Evolutionary conservation across 2,888 invertebrate species (phyloP).

Genomic region (Trichogramma evanescens): DNA sequence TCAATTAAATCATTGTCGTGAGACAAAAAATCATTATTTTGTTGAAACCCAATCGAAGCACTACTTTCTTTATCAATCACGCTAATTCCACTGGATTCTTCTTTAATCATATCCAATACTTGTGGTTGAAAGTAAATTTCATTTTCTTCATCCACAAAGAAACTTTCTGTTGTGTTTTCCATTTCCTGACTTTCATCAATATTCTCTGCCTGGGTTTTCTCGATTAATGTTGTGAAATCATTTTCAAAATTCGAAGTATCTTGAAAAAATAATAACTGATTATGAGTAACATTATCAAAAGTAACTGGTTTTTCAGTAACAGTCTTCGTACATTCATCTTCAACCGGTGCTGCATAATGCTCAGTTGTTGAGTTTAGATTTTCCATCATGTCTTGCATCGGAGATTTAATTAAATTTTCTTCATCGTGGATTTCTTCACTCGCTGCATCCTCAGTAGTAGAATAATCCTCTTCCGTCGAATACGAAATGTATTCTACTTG

Average conservation of each 20-base stretch:
- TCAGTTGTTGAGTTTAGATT: too few species aligned
- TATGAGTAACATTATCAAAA: neutral
- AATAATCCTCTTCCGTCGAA: neutral
- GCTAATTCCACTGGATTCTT: conserved; percentile 33
- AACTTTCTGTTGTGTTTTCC: too few species aligned
- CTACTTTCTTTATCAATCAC: conserved; percentile 25
- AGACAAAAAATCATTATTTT: neutral
- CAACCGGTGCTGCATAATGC: too few species aligned
- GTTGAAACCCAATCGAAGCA: conserved; percentile 2
- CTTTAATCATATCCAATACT: conserved; percentile 33
- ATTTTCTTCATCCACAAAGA: neutral
- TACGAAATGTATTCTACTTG: neutral
- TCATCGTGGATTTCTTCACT: neutral
- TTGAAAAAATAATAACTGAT: conserved; percentile 21
- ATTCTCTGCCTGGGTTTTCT: conserved; percentile 13
- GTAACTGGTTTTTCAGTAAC: neutral
- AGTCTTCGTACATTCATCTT: too few species aligned
- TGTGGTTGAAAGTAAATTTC: conserved; percentile 26
- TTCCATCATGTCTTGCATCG: too few species aligned
- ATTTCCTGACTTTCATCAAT: too few species aligned
- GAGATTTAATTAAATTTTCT: neutral
- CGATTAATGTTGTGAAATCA: conserved; percentile 25
- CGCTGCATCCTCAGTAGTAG: neutral
- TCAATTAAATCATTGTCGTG: neutral
- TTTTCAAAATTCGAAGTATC: conserved; percentile 31